These are phyloP conservation scores for Campoletis sonorensis DNA, from an alignment of 1,140 invertebrate species.

Conservation along the genomic window DNA sequence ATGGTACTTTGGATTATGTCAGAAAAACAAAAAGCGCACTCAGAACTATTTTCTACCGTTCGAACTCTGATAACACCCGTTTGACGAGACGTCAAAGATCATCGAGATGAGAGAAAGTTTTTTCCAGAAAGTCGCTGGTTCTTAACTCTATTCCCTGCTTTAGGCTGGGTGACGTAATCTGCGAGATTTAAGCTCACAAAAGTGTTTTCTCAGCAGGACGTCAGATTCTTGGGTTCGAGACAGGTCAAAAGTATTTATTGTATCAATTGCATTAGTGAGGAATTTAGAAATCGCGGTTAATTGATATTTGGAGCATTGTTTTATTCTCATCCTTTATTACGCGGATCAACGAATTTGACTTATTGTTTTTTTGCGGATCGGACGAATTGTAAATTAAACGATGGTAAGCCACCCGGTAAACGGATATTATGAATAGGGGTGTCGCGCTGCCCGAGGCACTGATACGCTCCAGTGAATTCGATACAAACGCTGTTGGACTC, in stretches of 20 bases:
- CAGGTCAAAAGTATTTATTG: too few relatives aligned
- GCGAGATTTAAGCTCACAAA: too few relatives aligned
- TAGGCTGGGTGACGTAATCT: too few relatives aligned
- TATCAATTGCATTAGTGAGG: too few relatives aligned
- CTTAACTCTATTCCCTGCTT: too few relatives aligned
- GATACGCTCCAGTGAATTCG: conserved; percentile 13
- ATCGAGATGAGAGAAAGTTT: conserved; percentile 17
- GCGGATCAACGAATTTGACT: too few relatives aligned
- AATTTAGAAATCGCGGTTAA: too few relatives aligned
- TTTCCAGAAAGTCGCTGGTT: too few relatives aligned
- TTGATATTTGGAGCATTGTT: too few relatives aligned
- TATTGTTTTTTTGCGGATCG: background rate
- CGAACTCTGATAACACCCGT: conserved; percentile 14
- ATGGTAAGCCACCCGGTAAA: background rate
- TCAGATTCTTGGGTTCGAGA: too few relatives aligned
- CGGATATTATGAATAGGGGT: conserved; percentile 19
- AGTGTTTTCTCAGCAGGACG: too few relatives aligned
- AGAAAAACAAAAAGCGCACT: background rate
- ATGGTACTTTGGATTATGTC: background rate
- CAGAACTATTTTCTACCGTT: conserved; percentile 25
- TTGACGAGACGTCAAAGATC: conserved; percentile 30
- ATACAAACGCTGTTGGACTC: conserved; percentile 6
- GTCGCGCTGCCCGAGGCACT: conserved; percentile 15
- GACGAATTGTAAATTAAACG: background rate
- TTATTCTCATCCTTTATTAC: too few relatives aligned